Base-by-base conservation (phyloP, 2,113 vertebrate species). In the Oxyruncus cristatus region DNA sequence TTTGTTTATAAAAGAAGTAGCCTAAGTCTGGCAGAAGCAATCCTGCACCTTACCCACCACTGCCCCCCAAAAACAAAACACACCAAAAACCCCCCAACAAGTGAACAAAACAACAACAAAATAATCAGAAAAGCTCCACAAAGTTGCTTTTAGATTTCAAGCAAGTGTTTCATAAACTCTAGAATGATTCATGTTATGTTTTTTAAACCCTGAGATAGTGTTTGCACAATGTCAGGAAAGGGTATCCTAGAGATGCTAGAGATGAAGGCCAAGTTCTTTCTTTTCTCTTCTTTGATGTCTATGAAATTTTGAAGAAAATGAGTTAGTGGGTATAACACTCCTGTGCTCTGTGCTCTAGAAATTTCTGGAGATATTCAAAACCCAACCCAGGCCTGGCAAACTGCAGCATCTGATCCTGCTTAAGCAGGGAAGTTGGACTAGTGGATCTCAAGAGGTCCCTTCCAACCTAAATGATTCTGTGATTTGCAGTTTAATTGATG, bases 31-130 rank as follows among this genome's bases (percentile, higher is more conserved):
- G 7, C 14, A 82, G 62, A 77, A 47, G 4, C 19, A 61, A n/a
- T 7, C 2, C 12, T 5, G 0, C 5, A 13, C 0, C 3, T 6
- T n/a, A 5, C 9, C 4, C 9, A 14, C 5, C 1, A 8, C 32
- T 9, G 7, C 20, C 44, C 21, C 22, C 7, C 22, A 5, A 14
- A 55, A 30, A 46, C 30, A 1, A 37, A 14, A 16, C 32, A 39
- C 6, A 23, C 16, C 16, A n/a, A 14, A 72, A 13, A 0, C 2
- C 3, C 7, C 33, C 28, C 28, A 39, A 24, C 5, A 61, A 74
- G 33, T 5, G 19, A 61, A 46, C 32, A 17, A 35, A 80, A 14
- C 5, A 42, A 16, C 19, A 30, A 21, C 15, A 58, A 22, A 78
- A 46, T 6, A 33, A 33, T 11, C 52, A 59, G 19, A 89, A 68